phyloP scores from a whole-genome alignment of 2,888 invertebrate species.

The Mycogona germanica region DNA sequence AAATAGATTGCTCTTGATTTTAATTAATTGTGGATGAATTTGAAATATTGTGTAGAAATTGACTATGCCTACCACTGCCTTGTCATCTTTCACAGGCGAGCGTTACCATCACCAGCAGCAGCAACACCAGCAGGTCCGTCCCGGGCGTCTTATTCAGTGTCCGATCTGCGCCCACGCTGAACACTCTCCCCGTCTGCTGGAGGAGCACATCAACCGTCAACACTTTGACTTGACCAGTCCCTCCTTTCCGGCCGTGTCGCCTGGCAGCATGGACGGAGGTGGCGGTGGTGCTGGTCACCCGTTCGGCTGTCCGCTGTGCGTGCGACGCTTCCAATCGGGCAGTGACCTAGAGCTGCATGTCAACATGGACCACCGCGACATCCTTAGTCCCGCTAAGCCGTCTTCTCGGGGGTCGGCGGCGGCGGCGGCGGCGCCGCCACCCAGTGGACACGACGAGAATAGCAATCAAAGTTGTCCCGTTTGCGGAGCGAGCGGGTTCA shows the following conservation, averaged over 20 bases:
- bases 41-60: too few species aligned
- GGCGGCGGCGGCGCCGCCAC: conserved; percentile 13
- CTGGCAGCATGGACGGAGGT: conserved; percentile 18
- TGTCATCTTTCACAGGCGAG: too few species aligned
- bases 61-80: too few species aligned
- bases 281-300: conserved; percentile 25
- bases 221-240: conserved; percentile 72
- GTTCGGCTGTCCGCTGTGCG: conserved; percentile 67
- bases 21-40: too few species aligned
- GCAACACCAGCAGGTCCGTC: too few species aligned
- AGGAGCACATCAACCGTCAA: conserved; percentile 71
- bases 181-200: conserved; percentile 55
- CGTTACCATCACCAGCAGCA: too few species aligned
- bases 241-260: conserved; percentile 28
- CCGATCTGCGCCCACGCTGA: conserved; percentile 64
- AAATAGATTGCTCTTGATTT: too few species aligned
- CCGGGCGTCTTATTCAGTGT: conserved; percentile 40
- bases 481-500: conserved; percentile 31
- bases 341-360: conserved; percentile 72
- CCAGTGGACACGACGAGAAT: conserved; percentile 21
- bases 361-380: conserved; percentile 70
- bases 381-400: conserved; percentile 49
- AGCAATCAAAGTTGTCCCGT: conserved; percentile 29
- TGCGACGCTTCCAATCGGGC: conserved; percentile 44
- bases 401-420: conserved; percentile 27